These are phyloP conservation scores for Acrocephalus kingi DNA, from an alignment of 2,113 vertebrate species.

Conservation along the genomic window DNA sequence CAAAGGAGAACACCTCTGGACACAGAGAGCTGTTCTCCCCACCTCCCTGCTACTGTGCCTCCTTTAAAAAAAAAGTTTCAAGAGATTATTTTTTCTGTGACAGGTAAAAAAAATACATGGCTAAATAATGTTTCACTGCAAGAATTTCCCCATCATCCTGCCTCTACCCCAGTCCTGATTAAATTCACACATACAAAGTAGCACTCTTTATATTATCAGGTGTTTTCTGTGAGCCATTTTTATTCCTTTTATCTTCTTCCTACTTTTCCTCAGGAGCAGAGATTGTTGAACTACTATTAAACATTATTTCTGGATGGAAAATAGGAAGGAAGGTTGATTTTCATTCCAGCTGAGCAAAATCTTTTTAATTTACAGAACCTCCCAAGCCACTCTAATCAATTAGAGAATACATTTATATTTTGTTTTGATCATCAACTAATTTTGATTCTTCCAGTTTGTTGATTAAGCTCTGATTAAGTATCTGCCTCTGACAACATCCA, in stretches of 20 bases:
- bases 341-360: background rate
- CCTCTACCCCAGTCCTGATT: background rate
- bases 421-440: slow-evolving; percentile 40
- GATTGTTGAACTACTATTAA: background rate
- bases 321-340: slow-evolving; percentile 1
- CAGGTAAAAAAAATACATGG: background rate
- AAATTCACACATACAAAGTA: background rate
- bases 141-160: background rate
- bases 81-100: background rate
- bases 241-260: background rate
- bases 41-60: background rate
- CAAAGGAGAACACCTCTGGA: background rate
- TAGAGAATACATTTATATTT: slow-evolving; percentile 29
- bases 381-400: slow-evolving; percentile 15
- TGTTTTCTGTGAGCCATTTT: background rate
- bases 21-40: background rate
- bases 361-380: background rate
- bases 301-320: background rate
- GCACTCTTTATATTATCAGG: background rate
- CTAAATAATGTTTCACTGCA: background rate
- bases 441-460: slow-evolving; percentile 37
- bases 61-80: background rate
- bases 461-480: slow-evolving; percentile 42
- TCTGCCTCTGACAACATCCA: background rate
- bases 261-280: background rate